These are phyloP conservation scores for Synaphobranchus kaupii DNA, from an alignment of 2,797 vertebrate genomes.

Conservation along the genomic window DNA sequence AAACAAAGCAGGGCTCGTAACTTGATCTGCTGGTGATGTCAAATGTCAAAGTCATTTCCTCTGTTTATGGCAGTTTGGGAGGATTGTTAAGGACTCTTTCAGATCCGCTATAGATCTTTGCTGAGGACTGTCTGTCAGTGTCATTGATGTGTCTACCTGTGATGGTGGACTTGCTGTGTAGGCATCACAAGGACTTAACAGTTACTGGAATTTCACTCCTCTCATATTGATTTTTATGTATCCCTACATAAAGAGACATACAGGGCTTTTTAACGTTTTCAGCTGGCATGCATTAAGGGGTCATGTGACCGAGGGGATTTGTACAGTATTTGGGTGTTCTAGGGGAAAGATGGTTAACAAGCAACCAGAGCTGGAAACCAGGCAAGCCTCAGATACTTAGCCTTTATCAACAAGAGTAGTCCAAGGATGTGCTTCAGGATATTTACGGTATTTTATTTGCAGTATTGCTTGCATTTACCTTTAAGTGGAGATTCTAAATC, in stretches of 20 bases:
- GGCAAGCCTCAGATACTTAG: neutral
- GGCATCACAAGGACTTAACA: conserved; percentile 32
- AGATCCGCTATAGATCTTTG: neutral
- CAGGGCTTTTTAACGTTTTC: conserved; percentile 51
- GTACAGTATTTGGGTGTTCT: conserved; percentile 37
- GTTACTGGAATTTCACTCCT: conserved; percentile 68
- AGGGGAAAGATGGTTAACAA: conserved; percentile 41
- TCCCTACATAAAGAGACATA: conserved; percentile 57
- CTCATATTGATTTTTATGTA: conserved; percentile 66
- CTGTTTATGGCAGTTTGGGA: conserved; percentile 3
- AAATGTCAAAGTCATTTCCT: conserved; percentile 9
- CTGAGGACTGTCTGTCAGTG: conserved; percentile 6
- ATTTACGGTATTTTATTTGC: neutral
- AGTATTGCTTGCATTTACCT: neutral
- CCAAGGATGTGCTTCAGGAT: neutral
- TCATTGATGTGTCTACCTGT: conserved; percentile 8
- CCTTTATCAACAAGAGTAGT: conserved; percentile 46
- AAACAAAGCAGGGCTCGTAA: neutral
- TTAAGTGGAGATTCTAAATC: neutral
- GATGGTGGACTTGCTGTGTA: conserved; percentile 42
- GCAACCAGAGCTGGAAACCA: conserved; percentile 41
- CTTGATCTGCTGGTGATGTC: conserved; percentile 6
- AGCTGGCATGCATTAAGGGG: conserved; percentile 56
- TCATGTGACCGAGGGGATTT: conserved; percentile 44
- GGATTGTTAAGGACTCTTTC: neutral